Percentiles rank a stretch among this genome's conserved stretches.
phyloP scores from a whole-genome alignment of 2,888 invertebrate species.

The Patella caerulea region DNA sequence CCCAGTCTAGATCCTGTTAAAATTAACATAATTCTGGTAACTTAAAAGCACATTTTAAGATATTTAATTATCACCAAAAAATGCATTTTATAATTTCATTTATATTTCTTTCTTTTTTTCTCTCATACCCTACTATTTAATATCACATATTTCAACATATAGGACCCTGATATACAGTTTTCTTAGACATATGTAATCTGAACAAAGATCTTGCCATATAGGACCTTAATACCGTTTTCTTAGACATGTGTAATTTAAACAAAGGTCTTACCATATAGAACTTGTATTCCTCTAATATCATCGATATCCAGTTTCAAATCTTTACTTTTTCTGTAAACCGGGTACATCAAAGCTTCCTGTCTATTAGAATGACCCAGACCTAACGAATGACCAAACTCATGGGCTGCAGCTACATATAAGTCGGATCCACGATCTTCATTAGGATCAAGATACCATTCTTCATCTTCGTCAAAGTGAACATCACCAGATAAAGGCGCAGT shows the following conservation, averaged over 20 bases:
- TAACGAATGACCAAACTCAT: constrained; percentile 70
- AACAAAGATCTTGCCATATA: constrained; percentile 39
- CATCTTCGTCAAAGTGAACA: constrained; percentile 70
- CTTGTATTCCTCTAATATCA: constrained; percentile 63
- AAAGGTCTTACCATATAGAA: constrained; percentile 60
- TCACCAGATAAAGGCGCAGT: constrained; percentile 59
- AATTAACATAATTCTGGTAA: too few relatives aligned
- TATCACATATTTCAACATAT: too few relatives aligned
- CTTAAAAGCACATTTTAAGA: too few relatives aligned
- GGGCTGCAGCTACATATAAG: constrained; percentile 67
- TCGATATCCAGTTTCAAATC: constrained; percentile 63
- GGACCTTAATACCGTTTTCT: too few relatives aligned
- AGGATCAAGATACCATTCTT: constrained; percentile 61
- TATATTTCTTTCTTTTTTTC: too few relatives aligned
- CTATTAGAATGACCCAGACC: constrained; percentile 68
- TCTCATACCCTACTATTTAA: too few relatives aligned
- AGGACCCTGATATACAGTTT: too few relatives aligned
- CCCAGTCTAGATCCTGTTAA: too few relatives aligned
- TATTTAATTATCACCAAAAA: too few relatives aligned
- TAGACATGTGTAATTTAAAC: too few relatives aligned
- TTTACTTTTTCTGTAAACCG: constrained; percentile 64
- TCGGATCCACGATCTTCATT: constrained; percentile 48
- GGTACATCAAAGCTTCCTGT: constrained; percentile 67
- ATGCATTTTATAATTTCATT: too few relatives aligned
- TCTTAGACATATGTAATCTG: too few relatives aligned